Percentiles rank a stretch among this genome's conserved stretches.
Conservation (phyloP, 2,888 invertebrate species). For the Ferdinandea cuprea region DNA sequence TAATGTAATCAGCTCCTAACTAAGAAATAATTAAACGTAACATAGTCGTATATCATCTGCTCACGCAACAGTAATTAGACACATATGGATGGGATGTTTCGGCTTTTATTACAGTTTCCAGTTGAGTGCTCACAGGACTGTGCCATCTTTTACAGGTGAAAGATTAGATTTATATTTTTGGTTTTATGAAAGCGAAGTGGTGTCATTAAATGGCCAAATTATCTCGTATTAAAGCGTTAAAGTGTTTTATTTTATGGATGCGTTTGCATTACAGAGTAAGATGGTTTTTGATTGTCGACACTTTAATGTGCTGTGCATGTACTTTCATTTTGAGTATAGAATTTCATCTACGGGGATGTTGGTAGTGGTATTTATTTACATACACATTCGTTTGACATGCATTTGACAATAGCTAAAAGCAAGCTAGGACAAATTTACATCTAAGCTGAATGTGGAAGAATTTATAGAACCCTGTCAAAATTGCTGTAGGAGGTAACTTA, state of each 20-base stretch:
- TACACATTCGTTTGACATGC: too few relatives aligned
- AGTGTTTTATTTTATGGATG: neutral
- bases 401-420: too few relatives aligned
- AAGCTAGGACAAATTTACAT: too few relatives aligned
- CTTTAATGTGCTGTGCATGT: too few relatives aligned
- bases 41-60: conserved; percentile 8
- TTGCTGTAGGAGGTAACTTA: too few relatives aligned
- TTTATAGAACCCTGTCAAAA: too few relatives aligned
- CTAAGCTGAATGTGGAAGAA: too few relatives aligned
- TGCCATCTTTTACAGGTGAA: neutral
- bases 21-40: conserved; percentile 11
- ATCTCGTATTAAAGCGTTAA: neutral
- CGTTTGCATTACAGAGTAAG: neutral
- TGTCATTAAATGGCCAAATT: neutral
- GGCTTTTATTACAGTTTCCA: neutral
- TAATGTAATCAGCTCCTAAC: neutral
- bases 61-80: conserved; percentile 4
- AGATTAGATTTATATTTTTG: neutral
- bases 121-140: neutral
- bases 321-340: too few relatives aligned
- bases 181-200: neutral
- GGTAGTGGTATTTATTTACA: too few relatives aligned
- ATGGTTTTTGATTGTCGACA: neutral
- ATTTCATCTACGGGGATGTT: too few relatives aligned
- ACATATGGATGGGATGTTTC: neutral